Conservation (phyloP, 1,140 invertebrate species). For the Cepaea nemoralis region DNA sequence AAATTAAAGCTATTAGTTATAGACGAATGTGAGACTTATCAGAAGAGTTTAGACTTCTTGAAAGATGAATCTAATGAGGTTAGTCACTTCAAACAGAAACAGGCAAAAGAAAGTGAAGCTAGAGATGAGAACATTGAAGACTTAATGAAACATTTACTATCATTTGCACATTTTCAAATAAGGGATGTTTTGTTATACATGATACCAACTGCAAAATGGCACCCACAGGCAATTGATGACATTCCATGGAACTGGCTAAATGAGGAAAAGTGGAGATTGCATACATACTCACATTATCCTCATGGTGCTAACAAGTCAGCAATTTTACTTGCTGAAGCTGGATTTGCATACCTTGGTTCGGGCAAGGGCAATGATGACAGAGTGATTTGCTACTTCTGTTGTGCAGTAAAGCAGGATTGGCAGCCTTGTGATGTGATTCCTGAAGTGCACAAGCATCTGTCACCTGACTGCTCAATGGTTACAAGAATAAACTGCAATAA, state of each 20-base stretch:
- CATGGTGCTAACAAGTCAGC: conserved; percentile 69
- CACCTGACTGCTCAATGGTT: conserved; percentile 45
- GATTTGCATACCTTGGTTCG: conserved; percentile 48
- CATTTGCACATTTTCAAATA: background rate
- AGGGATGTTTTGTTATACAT: background rate
- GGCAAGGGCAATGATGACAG: conserved; percentile 33
- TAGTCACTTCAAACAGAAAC: background rate
- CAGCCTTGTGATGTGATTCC: conserved; percentile 38
- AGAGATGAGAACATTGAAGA: background rate
- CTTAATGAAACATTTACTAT: background rate
- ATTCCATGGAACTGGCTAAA: conserved; percentile 34
- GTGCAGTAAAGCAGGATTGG: conserved; percentile 46
- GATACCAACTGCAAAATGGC: background rate
- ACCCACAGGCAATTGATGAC: background rate
- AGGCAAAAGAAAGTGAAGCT: background rate
- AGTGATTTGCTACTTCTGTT: conserved; percentile 52
- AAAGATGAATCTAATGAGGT: background rate
- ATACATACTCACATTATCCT: conserved; percentile 27
- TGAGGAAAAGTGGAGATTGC: conserved; percentile 35
- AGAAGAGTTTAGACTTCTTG: background rate
- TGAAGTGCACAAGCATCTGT: conserved; percentile 43
- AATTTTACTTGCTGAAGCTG: conserved; percentile 82
- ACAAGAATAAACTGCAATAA: conserved; percentile 40
- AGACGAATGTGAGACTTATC: too few species aligned
- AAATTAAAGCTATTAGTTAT: too few species aligned